These are phyloP conservation scores for Napeogenes inachia DNA, from an alignment of 2,888 invertebrate genomes.

Conservation along the genomic window DNA sequence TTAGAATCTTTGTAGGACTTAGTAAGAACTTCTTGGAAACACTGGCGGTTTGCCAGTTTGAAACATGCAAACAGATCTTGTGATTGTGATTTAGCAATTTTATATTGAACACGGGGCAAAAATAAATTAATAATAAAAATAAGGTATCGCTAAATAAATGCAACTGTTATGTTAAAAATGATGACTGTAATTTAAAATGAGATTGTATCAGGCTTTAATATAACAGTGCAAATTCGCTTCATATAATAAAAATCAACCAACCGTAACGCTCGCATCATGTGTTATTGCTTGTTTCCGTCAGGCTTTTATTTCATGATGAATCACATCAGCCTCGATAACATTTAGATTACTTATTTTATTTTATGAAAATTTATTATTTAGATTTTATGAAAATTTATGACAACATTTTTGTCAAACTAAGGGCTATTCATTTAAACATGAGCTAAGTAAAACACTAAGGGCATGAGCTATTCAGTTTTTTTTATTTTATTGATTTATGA, in stretches of 20 bases:
- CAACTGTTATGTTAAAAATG: neutral
- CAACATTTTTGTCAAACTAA: too few relatives aligned
- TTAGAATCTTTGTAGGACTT: slow-evolving; percentile 26
- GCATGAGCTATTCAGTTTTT: too few relatives aligned
- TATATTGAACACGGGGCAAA: neutral
- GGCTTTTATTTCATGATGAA: slow-evolving; percentile 46
- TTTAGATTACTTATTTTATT: neutral
- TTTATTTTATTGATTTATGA: too few relatives aligned
- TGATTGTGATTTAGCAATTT: neutral
- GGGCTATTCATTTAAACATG: too few relatives aligned
- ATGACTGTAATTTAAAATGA: slow-evolving; percentile 24
- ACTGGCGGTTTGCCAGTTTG: slow-evolving; percentile 27
- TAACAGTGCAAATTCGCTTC: slow-evolving; percentile 38
- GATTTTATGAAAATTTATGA: too few relatives aligned
- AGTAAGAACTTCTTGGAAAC: slow-evolving; percentile 26
- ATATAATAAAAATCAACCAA: slow-evolving; percentile 48
- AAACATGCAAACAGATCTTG: neutral
- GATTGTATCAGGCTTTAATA: slow-evolving; percentile 45
- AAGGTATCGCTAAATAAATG: neutral
- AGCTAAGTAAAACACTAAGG: too few relatives aligned
- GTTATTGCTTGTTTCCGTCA: slow-evolving; percentile 50
- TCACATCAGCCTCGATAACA: slow-evolving; percentile 12
- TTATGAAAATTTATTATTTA: neutral
- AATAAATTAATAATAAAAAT: neutral
- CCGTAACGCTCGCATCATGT: slow-evolving; percentile 40